These are phyloP conservation scores for Agelaius tricolor DNA, from an alignment of 2,113 vertebrate species.

Conservation along the genomic window DNA sequence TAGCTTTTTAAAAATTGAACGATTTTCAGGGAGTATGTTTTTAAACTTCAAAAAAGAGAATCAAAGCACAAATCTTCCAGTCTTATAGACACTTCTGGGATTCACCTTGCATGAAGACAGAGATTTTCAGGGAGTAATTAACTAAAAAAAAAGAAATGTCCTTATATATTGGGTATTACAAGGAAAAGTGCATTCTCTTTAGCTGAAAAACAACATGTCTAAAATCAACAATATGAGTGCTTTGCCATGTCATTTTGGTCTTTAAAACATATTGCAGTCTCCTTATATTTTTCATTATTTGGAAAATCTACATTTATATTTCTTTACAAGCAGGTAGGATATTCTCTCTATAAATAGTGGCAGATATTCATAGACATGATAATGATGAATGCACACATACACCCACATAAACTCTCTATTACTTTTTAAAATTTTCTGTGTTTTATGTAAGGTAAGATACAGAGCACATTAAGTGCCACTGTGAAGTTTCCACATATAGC, in stretches of 20 bases:
- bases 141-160: slow-evolving; percentile 19
- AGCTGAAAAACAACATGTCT: background rate
- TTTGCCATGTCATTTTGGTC: background rate
- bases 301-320: background rate
- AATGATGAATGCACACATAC: background rate
- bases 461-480: background rate
- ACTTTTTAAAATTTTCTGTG: background rate
- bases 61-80: background rate
- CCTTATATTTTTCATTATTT: background rate
- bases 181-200: background rate
- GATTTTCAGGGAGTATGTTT: background rate
- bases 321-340: background rate
- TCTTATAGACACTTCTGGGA: background rate
- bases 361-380: background rate
- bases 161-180: background rate
- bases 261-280: background rate
- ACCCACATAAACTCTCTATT: background rate
- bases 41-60: background rate
- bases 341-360: background rate
- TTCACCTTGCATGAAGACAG: background rate
- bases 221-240: background rate
- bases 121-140: background rate
- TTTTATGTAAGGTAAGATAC: background rate
- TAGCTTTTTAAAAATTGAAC: background rate
- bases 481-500: background rate